Percentiles rank a stretch among this genome's conserved stretches.
These are phyloP conservation scores for Ahaetulla prasina DNA, from an alignment of 2,113 vertebrate species.

Conservation along the genomic window DNA sequence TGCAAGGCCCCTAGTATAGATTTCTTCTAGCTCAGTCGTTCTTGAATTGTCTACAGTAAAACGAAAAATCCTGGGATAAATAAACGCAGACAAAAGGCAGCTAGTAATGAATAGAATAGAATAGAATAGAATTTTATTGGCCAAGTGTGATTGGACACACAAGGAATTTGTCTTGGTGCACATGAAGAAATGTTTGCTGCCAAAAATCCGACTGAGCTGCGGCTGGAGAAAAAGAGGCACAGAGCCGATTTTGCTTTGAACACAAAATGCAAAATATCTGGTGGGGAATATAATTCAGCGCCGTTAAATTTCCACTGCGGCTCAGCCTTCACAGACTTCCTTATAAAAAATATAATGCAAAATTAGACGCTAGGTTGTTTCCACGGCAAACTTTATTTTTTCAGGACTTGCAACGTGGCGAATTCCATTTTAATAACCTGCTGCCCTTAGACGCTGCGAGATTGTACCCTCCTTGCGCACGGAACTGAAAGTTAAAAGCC, in stretches of 20 bases:
- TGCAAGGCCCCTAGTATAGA: not conserved
- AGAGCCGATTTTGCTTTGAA: not conserved
- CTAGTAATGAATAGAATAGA: too few species aligned
- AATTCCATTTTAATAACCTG: not conserved
- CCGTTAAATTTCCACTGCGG: not conserved
- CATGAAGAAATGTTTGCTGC: not conserved
- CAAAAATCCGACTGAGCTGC: not conserved
- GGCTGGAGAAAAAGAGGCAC: not conserved
- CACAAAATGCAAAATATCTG: not conserved
- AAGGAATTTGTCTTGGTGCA: too few species aligned
- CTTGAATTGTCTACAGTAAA: not conserved
- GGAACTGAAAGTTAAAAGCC: not conserved
- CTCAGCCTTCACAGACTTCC: not conserved
- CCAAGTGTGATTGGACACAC: too few species aligned
- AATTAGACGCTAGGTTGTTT: not conserved
- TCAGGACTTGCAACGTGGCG: not conserved
- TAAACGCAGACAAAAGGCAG: not conserved
- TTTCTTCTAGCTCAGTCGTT: not conserved
- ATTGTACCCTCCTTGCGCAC: fast-evolving
- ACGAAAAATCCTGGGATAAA: not conserved
- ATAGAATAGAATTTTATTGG: too few species aligned
- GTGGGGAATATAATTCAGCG: not conserved
- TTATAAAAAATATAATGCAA: not conserved
- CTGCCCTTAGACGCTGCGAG: not conserved
- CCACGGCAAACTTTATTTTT: not conserved